Percentiles rank a stretch among this genome's conserved stretches.
Evolutionary conservation across 1,140 invertebrate species (phyloP).

Genomic region (Heliconius congener): DNA sequence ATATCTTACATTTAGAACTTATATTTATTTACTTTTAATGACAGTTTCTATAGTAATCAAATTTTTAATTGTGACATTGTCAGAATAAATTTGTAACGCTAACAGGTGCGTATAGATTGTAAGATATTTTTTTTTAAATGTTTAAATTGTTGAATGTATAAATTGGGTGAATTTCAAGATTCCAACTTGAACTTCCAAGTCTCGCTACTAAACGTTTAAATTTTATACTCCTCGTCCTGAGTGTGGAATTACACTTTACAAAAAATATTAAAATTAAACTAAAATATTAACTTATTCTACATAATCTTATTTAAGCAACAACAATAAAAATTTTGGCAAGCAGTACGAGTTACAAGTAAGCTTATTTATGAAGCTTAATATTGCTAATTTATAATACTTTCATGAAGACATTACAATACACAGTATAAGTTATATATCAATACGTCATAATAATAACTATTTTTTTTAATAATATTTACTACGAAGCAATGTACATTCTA

Average conservation of each 20-base stretch:
- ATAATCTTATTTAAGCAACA: not conserved
- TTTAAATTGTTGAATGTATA: no score
- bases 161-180: no score
- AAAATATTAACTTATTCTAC: no score
- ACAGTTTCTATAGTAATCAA: no score
- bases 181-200: no score
- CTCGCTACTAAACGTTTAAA: no score
- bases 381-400: slow-evolving; percentile 18
- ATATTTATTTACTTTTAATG: no score
- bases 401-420: slow-evolving; percentile 16
- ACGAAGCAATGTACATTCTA: slow-evolving; percentile 60
- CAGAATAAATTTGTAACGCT: not conserved
- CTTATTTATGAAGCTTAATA: not conserved
- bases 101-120: not conserved
- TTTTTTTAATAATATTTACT: slow-evolving; percentile 8
- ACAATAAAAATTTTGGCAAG: not conserved
- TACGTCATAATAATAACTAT: not conserved
- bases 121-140: not conserved
- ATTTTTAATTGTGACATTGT: not conserved
- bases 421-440: not conserved
- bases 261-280: no score
- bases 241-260: no score
- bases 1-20: not conserved
- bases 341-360: not conserved
- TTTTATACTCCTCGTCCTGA: no score